phyloP scores from a whole-genome alignment of 2,113 vertebrate species.

The Neopipo cinnamomea region DNA sequence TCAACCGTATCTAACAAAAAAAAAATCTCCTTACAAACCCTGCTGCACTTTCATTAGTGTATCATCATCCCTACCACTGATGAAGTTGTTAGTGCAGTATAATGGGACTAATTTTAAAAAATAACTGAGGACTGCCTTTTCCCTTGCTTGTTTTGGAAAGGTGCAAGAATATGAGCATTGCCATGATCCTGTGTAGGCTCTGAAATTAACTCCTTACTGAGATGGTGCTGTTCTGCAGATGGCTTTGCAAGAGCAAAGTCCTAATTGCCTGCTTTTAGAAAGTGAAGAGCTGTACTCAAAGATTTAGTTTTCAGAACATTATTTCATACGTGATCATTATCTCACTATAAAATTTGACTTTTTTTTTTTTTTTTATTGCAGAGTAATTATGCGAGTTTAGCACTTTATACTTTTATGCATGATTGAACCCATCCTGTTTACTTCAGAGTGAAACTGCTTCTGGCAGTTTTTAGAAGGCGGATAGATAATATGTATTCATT shows the following conservation, averaged over 20 bases:
- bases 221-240: neutral
- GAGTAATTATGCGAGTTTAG: neutral
- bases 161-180: neutral
- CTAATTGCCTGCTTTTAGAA: neutral
- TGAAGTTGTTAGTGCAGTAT: neutral
- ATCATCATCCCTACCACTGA: neutral
- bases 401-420: neutral
- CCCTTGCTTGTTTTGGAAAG: neutral
- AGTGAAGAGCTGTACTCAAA: neutral
- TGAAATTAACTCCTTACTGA: neutral
- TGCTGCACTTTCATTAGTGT: neutral
- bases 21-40: neutral
- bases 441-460: neutral
- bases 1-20: neutral
- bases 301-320: constrained; percentile 1
- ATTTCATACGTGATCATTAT: neutral
- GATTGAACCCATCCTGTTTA: neutral
- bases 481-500: neutral
- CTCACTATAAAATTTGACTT: neutral
- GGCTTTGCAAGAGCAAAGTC: neutral
- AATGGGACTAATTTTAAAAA: neutral
- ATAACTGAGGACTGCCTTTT: neutral
- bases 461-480: neutral
- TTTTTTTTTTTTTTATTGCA: neutral
- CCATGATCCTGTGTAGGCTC: neutral